A percentile compares a stretch with the other conserved stretches of the same genome.
Evolutionary conservation across 2,797 vertebrate genomes (phyloP).

Genomic region (Ceyx erithaca): DNA sequence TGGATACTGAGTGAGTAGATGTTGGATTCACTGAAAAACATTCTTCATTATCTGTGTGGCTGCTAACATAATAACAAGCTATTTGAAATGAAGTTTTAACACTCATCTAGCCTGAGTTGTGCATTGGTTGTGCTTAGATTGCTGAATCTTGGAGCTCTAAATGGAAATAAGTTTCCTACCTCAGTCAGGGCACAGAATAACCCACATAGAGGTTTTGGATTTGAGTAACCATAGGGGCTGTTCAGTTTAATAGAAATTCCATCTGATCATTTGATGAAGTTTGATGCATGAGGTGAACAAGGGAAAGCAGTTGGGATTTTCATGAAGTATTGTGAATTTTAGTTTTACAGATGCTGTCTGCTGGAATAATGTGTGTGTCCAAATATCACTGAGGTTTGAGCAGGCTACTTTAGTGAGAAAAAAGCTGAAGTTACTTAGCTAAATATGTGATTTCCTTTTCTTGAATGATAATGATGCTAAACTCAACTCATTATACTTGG

Average conservation of each 20-base stretch:
- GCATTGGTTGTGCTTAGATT: neutral
- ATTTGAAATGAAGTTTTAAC: neutral
- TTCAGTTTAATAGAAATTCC: neutral
- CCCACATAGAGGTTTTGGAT: neutral
- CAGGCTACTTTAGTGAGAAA: neutral
- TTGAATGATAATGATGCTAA: constrained; percentile 4
- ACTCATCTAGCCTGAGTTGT: neutral
- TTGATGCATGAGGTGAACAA: neutral
- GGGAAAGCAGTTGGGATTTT: neutral
- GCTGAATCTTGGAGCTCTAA: neutral
- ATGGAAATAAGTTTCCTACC: neutral
- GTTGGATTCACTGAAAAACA: neutral
- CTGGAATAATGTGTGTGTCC: neutral
- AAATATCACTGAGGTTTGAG: neutral
- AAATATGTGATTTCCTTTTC: neutral
- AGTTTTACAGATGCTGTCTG: neutral
- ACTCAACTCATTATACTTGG: constrained; percentile 27
- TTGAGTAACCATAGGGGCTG: neutral
- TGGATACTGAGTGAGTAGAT: neutral
- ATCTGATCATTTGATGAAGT: neutral
- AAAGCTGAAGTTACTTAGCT: neutral
- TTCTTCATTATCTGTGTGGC: neutral
- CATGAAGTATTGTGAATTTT: neutral
- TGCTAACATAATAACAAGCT: neutral
- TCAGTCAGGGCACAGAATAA: neutral